Base-by-base conservation (phyloP, 2,888 invertebrate species). In the Thymelicus acteon region DNA sequence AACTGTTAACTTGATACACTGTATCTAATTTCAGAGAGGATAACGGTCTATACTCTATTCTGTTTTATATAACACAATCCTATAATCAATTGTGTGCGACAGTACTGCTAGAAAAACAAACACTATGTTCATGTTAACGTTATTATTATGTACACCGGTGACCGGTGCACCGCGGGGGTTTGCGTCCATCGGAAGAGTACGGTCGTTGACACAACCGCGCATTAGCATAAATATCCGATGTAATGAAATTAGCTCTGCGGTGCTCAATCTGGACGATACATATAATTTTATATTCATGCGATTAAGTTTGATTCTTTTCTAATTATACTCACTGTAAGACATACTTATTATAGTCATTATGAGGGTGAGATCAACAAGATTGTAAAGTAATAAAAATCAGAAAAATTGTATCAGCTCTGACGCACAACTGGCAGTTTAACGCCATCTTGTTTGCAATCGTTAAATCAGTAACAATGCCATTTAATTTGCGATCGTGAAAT, bases 201-300 rank as follows among this genome's bases (percentile, higher is more conserved):
- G 87, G 86, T 83, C 88, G 82, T 82, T 85, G 89, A 88, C 88
- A 87, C 80, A 79, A 79, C 79, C 76, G 73, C 73, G 72, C 78
- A 82, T 84, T 84, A 83, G 75, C 78, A 83, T 85, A 78, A 77
- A 73, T 70, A 69, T 63, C 69, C 74, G 72, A 70, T 73, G 74
- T 67, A 71, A 69, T 61, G 68, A 75, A 54, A 75, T 78, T 72
- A 76, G 68, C 52, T n/a, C 37, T 47, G 13, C 48, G 62, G 5
- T 68, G 31, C 62, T 68, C 68, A 62, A 68, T 15, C 68, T 67
- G 47, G n/a, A 37, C n/a, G 40, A 3, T 54, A 52, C 3, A 49
- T 31, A 49, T 49, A 15, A 47, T 47, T 47, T 47, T 47, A 47
- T 47, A 47, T 13, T 13, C 13, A 47, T 47, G 12, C 4, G 47